Evolutionary conservation across 2,888 invertebrate species (phyloP), one percentile per base, ranked within the genome.

Genomic region (Trachelus tabidus): DNA sequence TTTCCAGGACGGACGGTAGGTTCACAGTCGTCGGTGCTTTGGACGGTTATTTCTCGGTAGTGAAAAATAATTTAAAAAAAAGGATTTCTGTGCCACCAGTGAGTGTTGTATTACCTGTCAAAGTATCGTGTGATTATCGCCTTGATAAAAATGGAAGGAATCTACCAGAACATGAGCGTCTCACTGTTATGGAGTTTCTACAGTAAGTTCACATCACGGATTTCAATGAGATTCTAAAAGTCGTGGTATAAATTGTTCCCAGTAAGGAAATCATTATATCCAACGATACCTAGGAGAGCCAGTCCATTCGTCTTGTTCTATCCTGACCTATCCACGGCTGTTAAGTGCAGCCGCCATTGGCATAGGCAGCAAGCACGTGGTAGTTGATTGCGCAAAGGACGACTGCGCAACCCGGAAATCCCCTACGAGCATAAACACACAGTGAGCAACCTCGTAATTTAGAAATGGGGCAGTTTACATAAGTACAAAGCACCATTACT

Each of bases 121-220:
- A 56, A 15, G 15, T 23, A 56, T 23, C 2, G 56, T 2, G 56
- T 56, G 56, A 56, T 56, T 23, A 56, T 56, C 56, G 23, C 1
- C 23, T 6, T 9, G 23, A 56, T 15, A 23, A 56, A 56, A 56
- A 56, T 56, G 56, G 56, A 56, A 56, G 56, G 83, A 80, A 90
- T 91, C 90, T 91, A 91, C 84, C 91, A 90, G 83, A 90, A 89
- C 85, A 85, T 88, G 75, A 89, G 90, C 83, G 85, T 91, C 77
- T 87, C 90, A 40, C 86, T 91, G 74, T 87, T 90, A 73, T 91
- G 91, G 91, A 87, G 86, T 81, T 82, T 90, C 76, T 85, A 88
- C 79, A 85, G 89, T 89, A 83, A 89, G 89, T 89, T 86, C 56
- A 73, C 68, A 30, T 40, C 34, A 23, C 23, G 56, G 23, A 23